Conservation (phyloP, 23 tunicate species). For the Styela plicata region DNA sequence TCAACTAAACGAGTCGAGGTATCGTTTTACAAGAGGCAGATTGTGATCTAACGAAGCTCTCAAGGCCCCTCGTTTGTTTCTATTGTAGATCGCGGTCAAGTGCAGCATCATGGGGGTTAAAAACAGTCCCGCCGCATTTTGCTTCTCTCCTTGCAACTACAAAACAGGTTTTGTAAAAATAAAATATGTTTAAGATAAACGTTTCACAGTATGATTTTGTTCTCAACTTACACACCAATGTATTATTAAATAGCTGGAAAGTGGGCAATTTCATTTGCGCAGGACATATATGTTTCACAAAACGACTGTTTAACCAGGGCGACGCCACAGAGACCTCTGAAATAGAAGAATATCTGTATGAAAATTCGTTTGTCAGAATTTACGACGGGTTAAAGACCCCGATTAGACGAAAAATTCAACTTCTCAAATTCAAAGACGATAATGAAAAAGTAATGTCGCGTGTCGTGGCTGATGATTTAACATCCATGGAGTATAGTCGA, state of each 20-base stretch:
- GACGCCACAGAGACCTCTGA: background rate
- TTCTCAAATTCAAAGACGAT: constrained; percentile 12
- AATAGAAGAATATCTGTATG: background rate
- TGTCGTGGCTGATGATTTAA: background rate
- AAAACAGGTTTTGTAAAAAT: background rate
- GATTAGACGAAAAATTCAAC: background rate
- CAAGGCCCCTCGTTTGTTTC: background rate
- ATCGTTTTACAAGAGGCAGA: constrained; percentile 6
- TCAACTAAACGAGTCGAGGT: constrained; percentile 15
- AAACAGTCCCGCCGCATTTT: background rate
- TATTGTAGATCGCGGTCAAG: background rate
- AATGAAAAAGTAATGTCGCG: constrained; percentile 12
- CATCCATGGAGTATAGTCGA: too few relatives aligned
- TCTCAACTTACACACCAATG: constrained; percentile 27
- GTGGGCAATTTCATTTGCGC: constrained; percentile 35
- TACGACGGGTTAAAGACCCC: constrained; percentile 11
- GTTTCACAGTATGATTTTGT: constrained; percentile 28
- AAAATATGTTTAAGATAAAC: constrained; percentile 14
- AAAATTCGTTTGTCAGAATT: background rate
- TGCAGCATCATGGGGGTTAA: background rate
- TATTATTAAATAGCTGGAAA: constrained; percentile 29
- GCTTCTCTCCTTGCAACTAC: background rate
- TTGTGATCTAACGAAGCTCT: constrained; percentile 9
- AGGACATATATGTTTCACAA: constrained; percentile 21
- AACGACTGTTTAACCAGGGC: constrained; percentile 11